phyloP scores from a whole-genome alignment of 2,888 invertebrate species.

The Aphodius granarius region DNA sequence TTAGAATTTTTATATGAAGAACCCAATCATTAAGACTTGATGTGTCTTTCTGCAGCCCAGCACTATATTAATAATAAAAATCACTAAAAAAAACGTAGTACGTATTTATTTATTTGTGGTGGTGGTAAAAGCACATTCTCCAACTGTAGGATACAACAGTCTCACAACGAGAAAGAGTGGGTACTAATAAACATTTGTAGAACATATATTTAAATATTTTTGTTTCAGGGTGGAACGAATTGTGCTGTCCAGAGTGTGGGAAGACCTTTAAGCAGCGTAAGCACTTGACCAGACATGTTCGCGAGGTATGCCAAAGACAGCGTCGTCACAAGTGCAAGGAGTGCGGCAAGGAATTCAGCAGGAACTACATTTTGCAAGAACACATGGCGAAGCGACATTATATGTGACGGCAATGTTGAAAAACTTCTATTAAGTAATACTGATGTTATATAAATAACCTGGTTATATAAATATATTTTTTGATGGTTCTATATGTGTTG shows the following conservation, averaged over 20 bases:
- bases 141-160: too few species aligned
- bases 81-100: too few species aligned
- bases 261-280: slow-evolving; percentile 66
- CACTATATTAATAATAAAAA: too few species aligned
- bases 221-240: slow-evolving; percentile 22
- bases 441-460: background rate
- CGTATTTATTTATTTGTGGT: too few species aligned
- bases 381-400: slow-evolving; percentile 14
- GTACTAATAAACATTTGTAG: background rate
- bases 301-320: slow-evolving; percentile 32
- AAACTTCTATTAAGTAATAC: too few species aligned
- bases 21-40: too few species aligned
- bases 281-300: slow-evolving; percentile 67
- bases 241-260: slow-evolving; percentile 20
- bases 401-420: background rate
- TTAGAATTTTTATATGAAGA: too few species aligned
- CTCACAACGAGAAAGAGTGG: background rate
- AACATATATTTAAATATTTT: background rate
- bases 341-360: slow-evolving; percentile 42
- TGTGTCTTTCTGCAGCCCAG: too few species aligned
- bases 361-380: slow-evolving; percentile 40
- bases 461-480: background rate
- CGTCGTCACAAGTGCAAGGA: slow-evolving; percentile 36
- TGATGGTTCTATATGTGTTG: background rate
- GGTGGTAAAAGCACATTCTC: too few species aligned